Conservation (phyloP, 2,797 vertebrate genomes). For the Tragelaphus oryx region DNA sequence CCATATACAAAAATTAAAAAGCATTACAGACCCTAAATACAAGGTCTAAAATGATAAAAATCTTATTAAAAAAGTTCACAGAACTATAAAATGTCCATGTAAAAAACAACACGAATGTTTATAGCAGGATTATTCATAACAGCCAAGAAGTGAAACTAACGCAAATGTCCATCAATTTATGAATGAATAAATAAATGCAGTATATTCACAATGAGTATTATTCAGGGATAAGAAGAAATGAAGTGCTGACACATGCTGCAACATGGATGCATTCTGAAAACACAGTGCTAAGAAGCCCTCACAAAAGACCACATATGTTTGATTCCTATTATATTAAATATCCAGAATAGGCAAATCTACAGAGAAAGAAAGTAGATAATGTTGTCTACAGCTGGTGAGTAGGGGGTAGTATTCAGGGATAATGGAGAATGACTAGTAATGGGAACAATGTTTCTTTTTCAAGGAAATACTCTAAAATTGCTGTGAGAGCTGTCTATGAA, state of each 20-base stretch:
- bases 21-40: neutral
- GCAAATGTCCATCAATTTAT: neutral
- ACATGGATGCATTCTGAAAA: neutral
- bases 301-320: neutral
- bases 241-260: neutral
- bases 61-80: neutral
- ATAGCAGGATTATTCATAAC: neutral
- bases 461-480: conserved; percentile 23
- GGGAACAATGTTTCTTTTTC: neutral
- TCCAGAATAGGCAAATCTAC: neutral
- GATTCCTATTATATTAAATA: neutral
- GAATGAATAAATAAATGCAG: neutral
- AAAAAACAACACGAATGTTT: neutral
- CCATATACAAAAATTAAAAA: neutral
- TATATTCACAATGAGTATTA: neutral
- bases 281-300: neutral
- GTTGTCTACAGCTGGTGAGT: neutral
- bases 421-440: neutral
- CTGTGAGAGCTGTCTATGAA: neutral
- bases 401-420: neutral
- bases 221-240: neutral
- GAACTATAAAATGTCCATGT: neutral
- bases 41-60: neutral
- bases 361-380: neutral
- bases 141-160: neutral